Evolutionary conservation across 30 jellyfish, hydroid and myxozoan genomes (phyloP).

Genomic region (Calvadosia cruxmelitensis): DNA sequence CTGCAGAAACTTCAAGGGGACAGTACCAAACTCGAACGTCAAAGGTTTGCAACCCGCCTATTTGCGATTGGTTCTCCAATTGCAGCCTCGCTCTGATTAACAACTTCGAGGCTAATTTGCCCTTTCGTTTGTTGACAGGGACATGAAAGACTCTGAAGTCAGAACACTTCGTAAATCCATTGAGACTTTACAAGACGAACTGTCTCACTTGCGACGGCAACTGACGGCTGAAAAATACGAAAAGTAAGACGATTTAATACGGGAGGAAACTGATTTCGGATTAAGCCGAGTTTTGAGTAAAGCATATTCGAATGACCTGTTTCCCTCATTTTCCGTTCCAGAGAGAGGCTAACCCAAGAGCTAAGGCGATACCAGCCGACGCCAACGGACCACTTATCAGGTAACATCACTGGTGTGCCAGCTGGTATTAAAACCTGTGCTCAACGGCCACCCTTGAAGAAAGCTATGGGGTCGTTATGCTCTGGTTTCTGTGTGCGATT

Average conservation of each 20-base stretch:
- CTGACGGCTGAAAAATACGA: conserved; percentile 83
- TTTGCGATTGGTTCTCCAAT: not conserved
- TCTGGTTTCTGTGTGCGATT: too few species aligned
- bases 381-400: too few species aligned
- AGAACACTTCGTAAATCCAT: conserved; percentile 58
- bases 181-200: conserved; percentile 55
- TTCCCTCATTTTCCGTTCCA: not conserved
- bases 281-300: too few species aligned
- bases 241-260: conserved; percentile 15
- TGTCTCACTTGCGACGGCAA: conserved; percentile 62
- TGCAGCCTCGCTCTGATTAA: not conserved
- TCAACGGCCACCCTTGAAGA: too few species aligned
- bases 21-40: conserved; percentile 40
- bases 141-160: conserved; percentile 42
- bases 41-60: conserved; percentile 39
- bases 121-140: conserved; percentile 10
- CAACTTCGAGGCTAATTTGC: not conserved
- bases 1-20: conserved; percentile 47
- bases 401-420: too few species aligned
- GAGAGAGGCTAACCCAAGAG: not conserved
- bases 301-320: not conserved
- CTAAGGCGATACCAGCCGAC: too few species aligned
- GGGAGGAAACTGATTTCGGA: not conserved
- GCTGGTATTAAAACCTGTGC: too few species aligned
- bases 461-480: too few species aligned